These are phyloP conservation scores for Lithosia quadra DNA, from an alignment of 2,888 invertebrate genomes.

Conservation along the genomic window DNA sequence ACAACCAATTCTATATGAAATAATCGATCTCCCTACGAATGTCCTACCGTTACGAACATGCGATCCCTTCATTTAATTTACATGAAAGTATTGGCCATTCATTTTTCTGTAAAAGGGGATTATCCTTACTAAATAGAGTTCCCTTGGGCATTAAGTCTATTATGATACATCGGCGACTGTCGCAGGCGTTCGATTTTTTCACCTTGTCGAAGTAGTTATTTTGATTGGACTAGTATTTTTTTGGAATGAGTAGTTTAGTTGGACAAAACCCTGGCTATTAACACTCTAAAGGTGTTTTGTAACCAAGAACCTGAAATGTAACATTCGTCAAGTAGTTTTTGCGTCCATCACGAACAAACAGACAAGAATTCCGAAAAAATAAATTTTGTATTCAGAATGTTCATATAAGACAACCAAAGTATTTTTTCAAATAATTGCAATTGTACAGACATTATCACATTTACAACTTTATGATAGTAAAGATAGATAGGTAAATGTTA, in stretches of 20 bases:
- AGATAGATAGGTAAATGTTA: too few species aligned
- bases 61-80: constrained; percentile 82
- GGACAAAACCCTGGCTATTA: not conserved
- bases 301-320: not conserved
- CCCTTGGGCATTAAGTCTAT: constrained; percentile 75
- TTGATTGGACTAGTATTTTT: not conserved
- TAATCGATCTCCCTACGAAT: constrained; percentile 64
- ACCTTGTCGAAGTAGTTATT: not conserved
- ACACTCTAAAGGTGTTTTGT: not conserved
- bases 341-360: too few species aligned
- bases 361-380: too few species aligned
- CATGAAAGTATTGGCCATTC: constrained; percentile 79
- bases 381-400: too few species aligned
- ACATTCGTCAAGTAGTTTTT: too few species aligned
- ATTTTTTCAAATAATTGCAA: too few species aligned
- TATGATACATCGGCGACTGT: constrained; percentile 63
- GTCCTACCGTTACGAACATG: constrained; percentile 63
- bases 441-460: too few species aligned
- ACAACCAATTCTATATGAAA: constrained; percentile 59
- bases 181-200: constrained; percentile 21
- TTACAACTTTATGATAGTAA: too few species aligned
- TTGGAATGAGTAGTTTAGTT: not conserved
- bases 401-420: too few species aligned
- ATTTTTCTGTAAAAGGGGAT: constrained; percentile 84
- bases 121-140: constrained; percentile 79